These are phyloP conservation scores for Alloscopus bannaensis DNA, from an alignment of 2,888 invertebrate species.

Conservation along the genomic window DNA sequence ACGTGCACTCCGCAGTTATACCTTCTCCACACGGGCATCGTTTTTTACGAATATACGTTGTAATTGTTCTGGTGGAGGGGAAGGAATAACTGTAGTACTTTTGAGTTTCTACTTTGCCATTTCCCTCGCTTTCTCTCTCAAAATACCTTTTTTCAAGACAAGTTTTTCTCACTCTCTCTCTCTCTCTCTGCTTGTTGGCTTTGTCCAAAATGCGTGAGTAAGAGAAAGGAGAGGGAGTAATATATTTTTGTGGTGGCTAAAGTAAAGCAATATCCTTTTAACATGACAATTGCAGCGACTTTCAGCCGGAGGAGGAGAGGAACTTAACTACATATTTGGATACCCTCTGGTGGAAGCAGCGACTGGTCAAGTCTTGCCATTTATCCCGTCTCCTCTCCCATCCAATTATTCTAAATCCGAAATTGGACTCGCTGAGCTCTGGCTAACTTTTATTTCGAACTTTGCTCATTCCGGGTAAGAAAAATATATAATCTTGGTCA, in stretches of 20 bases:
- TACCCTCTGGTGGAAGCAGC: constrained; percentile 81
- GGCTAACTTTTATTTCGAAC: constrained; percentile 85
- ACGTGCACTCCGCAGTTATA: too few species aligned
- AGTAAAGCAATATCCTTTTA: constrained; percentile 45
- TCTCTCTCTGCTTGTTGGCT: background rate
- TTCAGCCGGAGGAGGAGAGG: constrained; percentile 86
- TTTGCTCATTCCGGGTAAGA: constrained; percentile 90
- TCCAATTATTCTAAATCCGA: constrained; percentile 86
- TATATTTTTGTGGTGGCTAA: constrained; percentile 20
- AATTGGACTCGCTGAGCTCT: constrained; percentile 84
- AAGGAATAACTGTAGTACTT: constrained; percentile 2
- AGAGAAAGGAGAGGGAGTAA: background rate
- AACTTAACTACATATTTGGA: constrained; percentile 85
- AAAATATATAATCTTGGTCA: constrained; percentile 27
- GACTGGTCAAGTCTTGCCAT: constrained; percentile 70
- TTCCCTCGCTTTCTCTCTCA: constrained; percentile 6
- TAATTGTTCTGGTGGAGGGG: constrained; percentile 22
- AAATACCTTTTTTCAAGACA: background rate
- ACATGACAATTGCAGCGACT: constrained; percentile 78
- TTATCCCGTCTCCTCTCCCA: constrained; percentile 80
- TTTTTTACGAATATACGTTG: constrained; percentile 6
- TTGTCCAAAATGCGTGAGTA: background rate
- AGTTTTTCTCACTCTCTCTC: background rate
- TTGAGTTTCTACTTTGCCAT: constrained; percentile 13
- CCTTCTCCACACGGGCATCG: too few species aligned